Evolutionary conservation across 2,797 vertebrate genomes (phyloP), one percentile per base, ranked within the genome.

Genomic region (Lagodon rhomboides): DNA sequence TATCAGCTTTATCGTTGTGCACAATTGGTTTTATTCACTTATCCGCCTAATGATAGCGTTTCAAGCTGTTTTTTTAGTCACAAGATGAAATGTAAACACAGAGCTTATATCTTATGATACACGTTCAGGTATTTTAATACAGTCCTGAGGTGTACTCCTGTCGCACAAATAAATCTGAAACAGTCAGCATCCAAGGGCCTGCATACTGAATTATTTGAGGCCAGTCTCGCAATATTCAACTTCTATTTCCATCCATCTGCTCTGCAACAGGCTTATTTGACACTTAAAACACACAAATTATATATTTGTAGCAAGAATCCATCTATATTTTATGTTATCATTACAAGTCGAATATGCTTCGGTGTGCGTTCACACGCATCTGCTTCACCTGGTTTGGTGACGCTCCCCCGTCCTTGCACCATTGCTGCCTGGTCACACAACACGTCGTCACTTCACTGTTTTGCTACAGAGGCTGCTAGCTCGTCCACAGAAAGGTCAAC

Each of bases 371-470:
- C 47, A 72, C 38, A 16, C 65, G 68, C 85, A 69, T 83, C 82
- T 47, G 75, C 78, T 89, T 84, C 90, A 91, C 89, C 91, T 91
- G 90, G 13, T 75, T 5, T 70, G 86, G 87, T 91, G 92, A 94
- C 91, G 89, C 90, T 70, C 80, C 83, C 64, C 76, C 60, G 87
- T 89, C 83, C 89, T 75, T 86, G 90, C 93, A 89, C 92, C 93
- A 94, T 94, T 93, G 89, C 93, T 91, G 70, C 59, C 83, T 85
- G 83, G 30, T 84, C 89, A 49, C 84, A 80, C 83, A 86, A 90
- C 93, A 94, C 93, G 93, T 94, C 93, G 86, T 84, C 91, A 90
- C 79, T 75, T 77, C 30, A 59, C 50, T 76, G 80, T 77, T 87
- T 25, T 63, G 83, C 86, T 84, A 83, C 76, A 46, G 59, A 78